These are phyloP conservation scores for Neolamprologus hecqui DNA, from an alignment of 2,113 vertebrate species.

Conservation along the genomic window DNA sequence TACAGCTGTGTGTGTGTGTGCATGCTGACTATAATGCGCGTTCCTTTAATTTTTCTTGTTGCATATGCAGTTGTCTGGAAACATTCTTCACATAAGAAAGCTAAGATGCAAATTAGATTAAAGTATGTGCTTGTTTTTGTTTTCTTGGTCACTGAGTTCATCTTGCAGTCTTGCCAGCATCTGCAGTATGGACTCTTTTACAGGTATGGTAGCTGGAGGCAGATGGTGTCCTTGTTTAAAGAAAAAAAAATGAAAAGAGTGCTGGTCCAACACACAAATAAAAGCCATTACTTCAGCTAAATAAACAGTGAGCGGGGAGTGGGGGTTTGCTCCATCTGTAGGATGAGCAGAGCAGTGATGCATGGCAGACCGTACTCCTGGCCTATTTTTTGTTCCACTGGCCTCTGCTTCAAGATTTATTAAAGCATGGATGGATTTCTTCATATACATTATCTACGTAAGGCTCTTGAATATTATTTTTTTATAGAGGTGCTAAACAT, in stretches of 20 bases:
- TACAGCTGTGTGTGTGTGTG: not conserved
- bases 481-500: not conserved
- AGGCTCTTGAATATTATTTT: not conserved
- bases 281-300: constrained; percentile 46
- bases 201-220: constrained; percentile 17
- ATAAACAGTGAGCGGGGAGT: constrained; percentile 31
- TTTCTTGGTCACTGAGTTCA: not conserved
- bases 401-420: not conserved
- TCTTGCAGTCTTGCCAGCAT: not conserved
- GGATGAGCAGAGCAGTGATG: constrained; percentile 14
- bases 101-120: not conserved
- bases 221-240: constrained; percentile 33
- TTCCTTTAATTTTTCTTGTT: not conserved
- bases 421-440: not conserved
- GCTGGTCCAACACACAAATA: constrained; percentile 28
- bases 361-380: not conserved
- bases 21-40: not conserved
- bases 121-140: not conserved
- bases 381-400: constrained; percentile 14
- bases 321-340: constrained; percentile 15
- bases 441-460: not conserved
- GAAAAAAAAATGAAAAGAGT: not conserved
- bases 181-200: not conserved
- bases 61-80: not conserved
- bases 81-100: not conserved